Percentiles rank a stretch among this genome's conserved stretches.
Conservation (phyloP, 1,140 invertebrate genomes). For the Ostrea denselamellosa region DNA sequence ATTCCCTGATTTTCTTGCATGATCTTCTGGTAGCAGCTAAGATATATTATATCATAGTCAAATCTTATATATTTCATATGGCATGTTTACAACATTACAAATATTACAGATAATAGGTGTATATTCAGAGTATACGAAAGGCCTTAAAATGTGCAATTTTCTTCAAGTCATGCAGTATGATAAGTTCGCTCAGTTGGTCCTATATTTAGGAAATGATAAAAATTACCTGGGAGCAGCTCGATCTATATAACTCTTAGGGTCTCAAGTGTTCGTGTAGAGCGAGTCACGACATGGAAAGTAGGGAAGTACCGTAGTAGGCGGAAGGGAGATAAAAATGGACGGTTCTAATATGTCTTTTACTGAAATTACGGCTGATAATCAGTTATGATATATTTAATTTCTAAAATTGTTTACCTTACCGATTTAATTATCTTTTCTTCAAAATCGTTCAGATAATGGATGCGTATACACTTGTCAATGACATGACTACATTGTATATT, state of each 20-base stretch:
- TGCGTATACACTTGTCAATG: too few relatives aligned
- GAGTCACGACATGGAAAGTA: conserved; percentile 21
- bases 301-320: neutral
- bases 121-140: too few relatives aligned
- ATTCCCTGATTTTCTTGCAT: too few relatives aligned
- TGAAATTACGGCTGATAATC: neutral
- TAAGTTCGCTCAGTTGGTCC: neutral
- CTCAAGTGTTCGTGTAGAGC: conserved; percentile 10
- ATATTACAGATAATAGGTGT: too few relatives aligned
- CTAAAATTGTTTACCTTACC: neutral
- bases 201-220: conserved; percentile 1
- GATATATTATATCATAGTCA: too few relatives aligned
- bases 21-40: too few relatives aligned
- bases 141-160: too few relatives aligned
- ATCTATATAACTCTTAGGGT: conserved; percentile 4
- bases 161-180: neutral
- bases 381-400: neutral
- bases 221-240: neutral
- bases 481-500: too few relatives aligned
- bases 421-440: neutral
- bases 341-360: conserved; percentile 10
- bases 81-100: too few relatives aligned
- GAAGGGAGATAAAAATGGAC: neutral
- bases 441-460: neutral
- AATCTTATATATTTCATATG: too few relatives aligned